Base-by-base conservation (phyloP, 1,140 invertebrate species). In the Papilio aristodemus region DNA sequence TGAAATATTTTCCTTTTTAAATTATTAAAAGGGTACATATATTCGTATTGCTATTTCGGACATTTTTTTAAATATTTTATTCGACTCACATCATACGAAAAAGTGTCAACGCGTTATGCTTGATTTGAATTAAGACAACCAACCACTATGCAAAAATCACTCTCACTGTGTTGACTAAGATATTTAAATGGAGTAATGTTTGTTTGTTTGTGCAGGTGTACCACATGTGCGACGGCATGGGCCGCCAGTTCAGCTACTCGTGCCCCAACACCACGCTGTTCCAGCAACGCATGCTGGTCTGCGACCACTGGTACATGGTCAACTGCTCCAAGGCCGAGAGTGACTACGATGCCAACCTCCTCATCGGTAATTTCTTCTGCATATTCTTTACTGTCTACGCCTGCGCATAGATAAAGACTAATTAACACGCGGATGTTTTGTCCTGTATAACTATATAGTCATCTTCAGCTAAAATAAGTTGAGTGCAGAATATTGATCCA, bases 231-330 rank as follows among this genome's bases (percentile, higher is more conserved):
- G 95, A 95, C 80, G 94, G 93, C 6, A 89, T 95, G 41, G 94
- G 94, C 1, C 85, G 94, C 0, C 94, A 95, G 85, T 96, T 95
- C 87, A 95, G 94, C 78, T 96, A 96, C 89, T 91, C 93, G 2
- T 96, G 95, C 79, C 95, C 95, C 8, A 95, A 95, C 85, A 94
- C 94, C 4, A 96, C 95, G 10, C 93, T 96, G 19, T 96, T 96
- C 89, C 95, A 96, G 84, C 95, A 96, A 85, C 91, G 95, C 25
- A 95, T 95, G 94, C 91, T 96, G 67, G 94, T 96, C 76, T 96
- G 95, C 76, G 95, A 96, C 82, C 95, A 96, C 81, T 96, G 95
- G 94, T 96, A 95, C 79, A 95, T 95, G 94, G 95, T 96, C n/a
- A 95, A 96, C 86, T 96, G 95, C 76, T 94, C 94, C 70, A 92